A percentile compares a stretch with the other conserved stretches of the same genome.
These are phyloP conservation scores for Pecten maximus DNA, from an alignment of 2,888 invertebrate genomes.

Conservation along the genomic window DNA sequence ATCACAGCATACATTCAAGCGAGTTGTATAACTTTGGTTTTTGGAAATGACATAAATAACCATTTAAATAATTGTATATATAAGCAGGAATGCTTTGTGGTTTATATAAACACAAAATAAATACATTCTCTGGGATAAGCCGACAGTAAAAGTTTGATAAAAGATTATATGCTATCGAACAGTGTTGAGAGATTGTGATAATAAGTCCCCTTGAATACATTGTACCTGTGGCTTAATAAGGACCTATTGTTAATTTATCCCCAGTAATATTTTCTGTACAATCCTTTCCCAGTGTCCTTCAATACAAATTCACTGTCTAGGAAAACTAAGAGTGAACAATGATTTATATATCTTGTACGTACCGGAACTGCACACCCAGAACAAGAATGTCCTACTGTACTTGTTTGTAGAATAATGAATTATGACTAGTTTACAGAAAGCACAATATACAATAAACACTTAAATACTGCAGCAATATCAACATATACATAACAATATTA, in stretches of 20 bases:
- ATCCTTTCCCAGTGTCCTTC: no score
- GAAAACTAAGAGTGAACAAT: no score
- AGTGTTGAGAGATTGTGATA: no score
- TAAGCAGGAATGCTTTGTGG: background rate
- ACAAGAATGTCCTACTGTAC: no score
- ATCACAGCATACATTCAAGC: background rate
- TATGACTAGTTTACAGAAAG: conserved; percentile 25
- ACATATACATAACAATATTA: background rate
- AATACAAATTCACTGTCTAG: no score
- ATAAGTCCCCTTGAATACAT: no score
- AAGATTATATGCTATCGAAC: background rate
- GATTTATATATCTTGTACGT: no score
- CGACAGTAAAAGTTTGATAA: background rate
- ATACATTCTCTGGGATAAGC: background rate
- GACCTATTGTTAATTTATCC: no score
- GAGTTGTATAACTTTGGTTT: background rate
- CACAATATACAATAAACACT: background rate
- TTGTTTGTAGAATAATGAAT: background rate
- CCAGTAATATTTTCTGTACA: no score
- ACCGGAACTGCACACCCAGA: background rate
- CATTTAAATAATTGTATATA: background rate
- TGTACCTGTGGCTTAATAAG: no score
- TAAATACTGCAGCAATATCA: conserved; percentile 1
- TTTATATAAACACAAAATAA: background rate
- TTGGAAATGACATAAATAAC: background rate